Percentiles rank a stretch among this genome's conserved stretches.
Evolutionary conservation across 1,140 invertebrate species (phyloP).

Genomic region (Cydia fagiglandana): DNA sequence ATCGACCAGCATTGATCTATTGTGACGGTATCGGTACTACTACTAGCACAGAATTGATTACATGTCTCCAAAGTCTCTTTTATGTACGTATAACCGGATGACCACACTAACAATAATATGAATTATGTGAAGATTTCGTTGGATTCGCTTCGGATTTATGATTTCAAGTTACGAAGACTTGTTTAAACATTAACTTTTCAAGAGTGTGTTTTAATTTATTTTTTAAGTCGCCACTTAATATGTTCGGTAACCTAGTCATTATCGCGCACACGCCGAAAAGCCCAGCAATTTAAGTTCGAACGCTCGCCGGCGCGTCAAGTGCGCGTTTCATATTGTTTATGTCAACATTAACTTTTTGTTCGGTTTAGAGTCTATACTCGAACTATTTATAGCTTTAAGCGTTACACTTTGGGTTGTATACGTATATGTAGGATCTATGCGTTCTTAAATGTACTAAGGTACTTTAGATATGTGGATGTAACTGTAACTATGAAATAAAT

Average conservation of each 20-base stretch:
- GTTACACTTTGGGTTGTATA: not conserved
- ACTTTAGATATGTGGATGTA: not conserved
- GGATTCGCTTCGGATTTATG: too few relatives aligned
- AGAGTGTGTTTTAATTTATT: slow-evolving; percentile 56
- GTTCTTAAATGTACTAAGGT: not conserved
- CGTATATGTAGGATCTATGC: not conserved
- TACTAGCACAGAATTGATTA: too few relatives aligned
- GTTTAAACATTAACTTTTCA: not conserved
- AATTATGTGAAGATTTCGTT: too few relatives aligned
- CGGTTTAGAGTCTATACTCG: slow-evolving; percentile 40
- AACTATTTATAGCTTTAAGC: slow-evolving; percentile 47
- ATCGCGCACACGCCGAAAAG: slow-evolving; percentile 68
- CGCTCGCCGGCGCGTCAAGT: slow-evolving; percentile 49
- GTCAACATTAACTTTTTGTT: slow-evolving; percentile 63
- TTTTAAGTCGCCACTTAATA: slow-evolving; percentile 68
- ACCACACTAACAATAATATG: too few relatives aligned
- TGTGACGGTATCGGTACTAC: too few relatives aligned
- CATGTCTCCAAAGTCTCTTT: too few relatives aligned
- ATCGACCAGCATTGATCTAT: too few relatives aligned
- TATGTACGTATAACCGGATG: too few relatives aligned
- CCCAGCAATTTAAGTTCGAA: slow-evolving; percentile 56
- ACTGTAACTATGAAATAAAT: too few relatives aligned
- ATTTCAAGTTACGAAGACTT: too few relatives aligned
- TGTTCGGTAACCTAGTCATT: slow-evolving; percentile 65
- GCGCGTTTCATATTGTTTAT: slow-evolving; percentile 65